These are phyloP conservation scores for Sardina pilchardus DNA, from an alignment of 2,113 vertebrate genomes.

Conservation along the genomic window DNA sequence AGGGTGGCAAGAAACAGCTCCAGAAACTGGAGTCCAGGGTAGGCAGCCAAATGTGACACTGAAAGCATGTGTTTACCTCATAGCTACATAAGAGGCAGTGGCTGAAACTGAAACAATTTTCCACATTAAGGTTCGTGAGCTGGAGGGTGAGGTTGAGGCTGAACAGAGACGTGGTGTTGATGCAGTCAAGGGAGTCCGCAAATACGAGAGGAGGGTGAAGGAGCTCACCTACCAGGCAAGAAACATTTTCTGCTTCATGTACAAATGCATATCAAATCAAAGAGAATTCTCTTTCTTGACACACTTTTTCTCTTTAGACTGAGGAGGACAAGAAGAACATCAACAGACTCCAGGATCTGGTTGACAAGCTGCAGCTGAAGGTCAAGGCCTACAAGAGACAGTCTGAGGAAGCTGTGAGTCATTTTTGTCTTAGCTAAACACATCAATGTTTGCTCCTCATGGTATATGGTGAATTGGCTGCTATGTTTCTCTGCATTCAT, in stretches of 20 bases:
- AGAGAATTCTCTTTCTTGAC: neutral
- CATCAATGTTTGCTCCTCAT: too few species aligned
- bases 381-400: conserved; percentile 92
- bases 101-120: neutral
- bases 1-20: conserved; percentile 83
- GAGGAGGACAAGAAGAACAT: conserved; percentile 53
- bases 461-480: too few species aligned
- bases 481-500: neutral
- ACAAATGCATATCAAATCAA: neutral
- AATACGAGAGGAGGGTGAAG: conserved; percentile 50
- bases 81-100: neutral
- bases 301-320: conserved; percentile 30
- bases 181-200: conserved; percentile 32
- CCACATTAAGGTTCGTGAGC: conserved; percentile 69
- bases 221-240: conserved; percentile 52
- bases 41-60: neutral
- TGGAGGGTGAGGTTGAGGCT: conserved; percentile 76
- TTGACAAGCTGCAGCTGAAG: conserved; percentile 81
- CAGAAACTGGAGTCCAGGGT: conserved; percentile 77
- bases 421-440: neutral
- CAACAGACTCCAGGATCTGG: conserved; percentile 64
- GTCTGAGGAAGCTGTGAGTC: conserved; percentile 78
- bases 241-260: neutral
- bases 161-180: conserved; percentile 75
- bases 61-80: neutral